phyloP scores from a whole-genome alignment of 2,797 vertebrate species.

The Danionella dracula region DNA sequence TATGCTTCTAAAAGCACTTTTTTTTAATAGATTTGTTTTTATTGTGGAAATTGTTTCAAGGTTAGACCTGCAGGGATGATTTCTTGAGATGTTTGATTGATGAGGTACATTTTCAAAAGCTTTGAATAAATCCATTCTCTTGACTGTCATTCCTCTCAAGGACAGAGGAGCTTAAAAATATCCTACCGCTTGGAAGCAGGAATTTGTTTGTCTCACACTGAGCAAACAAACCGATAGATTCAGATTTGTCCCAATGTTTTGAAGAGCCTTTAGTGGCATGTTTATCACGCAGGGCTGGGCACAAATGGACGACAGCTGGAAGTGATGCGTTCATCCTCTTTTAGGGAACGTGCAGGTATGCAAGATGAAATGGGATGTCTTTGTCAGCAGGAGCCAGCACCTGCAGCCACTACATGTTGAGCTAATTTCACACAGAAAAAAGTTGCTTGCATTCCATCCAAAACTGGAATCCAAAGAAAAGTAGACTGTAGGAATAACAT shows the following conservation, averaged over 20 bases:
- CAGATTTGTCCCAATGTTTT: constrained; percentile 31
- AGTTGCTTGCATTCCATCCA: constrained; percentile 52
- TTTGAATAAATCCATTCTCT: background rate
- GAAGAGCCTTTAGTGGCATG: constrained; percentile 18
- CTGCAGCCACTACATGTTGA: constrained; percentile 52
- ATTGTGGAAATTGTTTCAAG: no score
- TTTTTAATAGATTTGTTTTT: no score
- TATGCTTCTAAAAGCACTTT: no score
- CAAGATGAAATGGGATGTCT: constrained; percentile 47
- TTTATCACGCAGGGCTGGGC: background rate
- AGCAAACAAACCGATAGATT: constrained; percentile 62
- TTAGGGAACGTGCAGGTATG: constrained; percentile 45
- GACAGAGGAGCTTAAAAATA: constrained; percentile 69
- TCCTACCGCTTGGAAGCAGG: constrained; percentile 66
- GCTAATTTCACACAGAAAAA: constrained; percentile 57
- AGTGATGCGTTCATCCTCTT: constrained; percentile 56
- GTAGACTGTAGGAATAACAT: constrained; percentile 49
- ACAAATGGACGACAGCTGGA: constrained; percentile 22
- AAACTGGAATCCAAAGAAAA: constrained; percentile 56
- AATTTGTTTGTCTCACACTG: constrained; percentile 69
- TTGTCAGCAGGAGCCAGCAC: constrained; percentile 50
- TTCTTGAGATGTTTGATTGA: background rate
- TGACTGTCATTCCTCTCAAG: constrained; percentile 66
- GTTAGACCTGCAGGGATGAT: constrained; percentile 37
- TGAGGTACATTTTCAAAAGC: background rate